These are phyloP conservation scores for Oryzaephilus surinamensis DNA, from an alignment of 1,140 invertebrate genomes.

Conservation along the genomic window DNA sequence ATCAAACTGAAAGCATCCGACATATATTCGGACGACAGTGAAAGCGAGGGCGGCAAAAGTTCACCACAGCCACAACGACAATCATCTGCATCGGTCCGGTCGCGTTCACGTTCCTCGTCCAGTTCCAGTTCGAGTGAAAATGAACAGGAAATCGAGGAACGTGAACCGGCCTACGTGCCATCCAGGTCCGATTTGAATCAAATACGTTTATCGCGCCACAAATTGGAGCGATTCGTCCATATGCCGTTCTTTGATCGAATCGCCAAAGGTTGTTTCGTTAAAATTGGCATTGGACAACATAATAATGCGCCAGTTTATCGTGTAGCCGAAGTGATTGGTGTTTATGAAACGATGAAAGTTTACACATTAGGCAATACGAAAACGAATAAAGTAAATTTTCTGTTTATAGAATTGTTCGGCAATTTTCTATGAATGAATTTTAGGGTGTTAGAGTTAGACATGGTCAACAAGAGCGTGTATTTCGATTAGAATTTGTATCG, in stretches of 20 bases:
- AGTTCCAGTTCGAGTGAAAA: constrained; percentile 43
- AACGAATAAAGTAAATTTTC: constrained; percentile 72
- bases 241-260: constrained; percentile 89
- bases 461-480: constrained; percentile 83
- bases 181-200: constrained; percentile 76
- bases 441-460: constrained; percentile 60
- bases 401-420: constrained; percentile 1
- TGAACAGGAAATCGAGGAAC: constrained; percentile 34
- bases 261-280: constrained; percentile 86
- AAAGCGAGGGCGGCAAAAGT: constrained; percentile 50
- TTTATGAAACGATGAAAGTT: constrained; percentile 90
- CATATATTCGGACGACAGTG: constrained; percentile 92
- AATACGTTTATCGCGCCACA: constrained; percentile 81
- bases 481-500: constrained; percentile 93
- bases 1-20: constrained; percentile 82
- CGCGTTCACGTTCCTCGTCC: constrained; percentile 30
- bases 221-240: constrained; percentile 91
- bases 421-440: constrained; percentile 1
- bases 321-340: constrained; percentile 88
- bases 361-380: constrained; percentile 83
- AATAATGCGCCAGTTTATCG: constrained; percentile 78
- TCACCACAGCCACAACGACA: constrained; percentile 15
- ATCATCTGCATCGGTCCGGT: constrained; percentile 31
- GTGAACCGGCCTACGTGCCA: constrained; percentile 25
- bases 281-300: constrained; percentile 92